Percentiles rank a stretch among this genome's conserved stretches.
Evolutionary conservation across 2,113 vertebrate species (phyloP).

Genomic region (Daboia siamensis): DNA sequence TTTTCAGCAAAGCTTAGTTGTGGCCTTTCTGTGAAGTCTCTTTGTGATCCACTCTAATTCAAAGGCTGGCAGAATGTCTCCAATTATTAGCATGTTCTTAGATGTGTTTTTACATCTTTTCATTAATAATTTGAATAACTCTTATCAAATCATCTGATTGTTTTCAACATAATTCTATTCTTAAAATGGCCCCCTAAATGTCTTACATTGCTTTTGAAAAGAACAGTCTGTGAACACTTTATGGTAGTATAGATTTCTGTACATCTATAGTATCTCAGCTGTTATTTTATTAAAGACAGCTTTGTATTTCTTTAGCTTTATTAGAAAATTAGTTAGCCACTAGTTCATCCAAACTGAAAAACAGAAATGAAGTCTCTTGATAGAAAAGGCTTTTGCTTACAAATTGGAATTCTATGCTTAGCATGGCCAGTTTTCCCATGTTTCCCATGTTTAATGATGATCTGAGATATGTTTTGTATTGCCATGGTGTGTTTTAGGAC

Average conservation of each 20-base stretch:
- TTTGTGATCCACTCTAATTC: background rate
- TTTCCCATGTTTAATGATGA: background rate
- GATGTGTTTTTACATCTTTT: background rate
- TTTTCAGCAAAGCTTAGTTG: background rate
- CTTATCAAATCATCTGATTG: background rate
- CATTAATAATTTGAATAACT: background rate
- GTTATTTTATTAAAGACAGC: background rate
- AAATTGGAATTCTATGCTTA: background rate
- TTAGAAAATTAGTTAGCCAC: background rate
- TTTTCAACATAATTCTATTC: background rate
- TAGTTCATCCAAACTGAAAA: background rate
- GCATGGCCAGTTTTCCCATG: background rate
- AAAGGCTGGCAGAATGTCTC: background rate
- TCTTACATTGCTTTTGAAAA: background rate
- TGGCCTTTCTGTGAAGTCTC: background rate
- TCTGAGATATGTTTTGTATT: background rate
- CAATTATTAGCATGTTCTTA: background rate
- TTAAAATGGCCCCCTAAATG: background rate
- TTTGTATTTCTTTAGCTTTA: background rate
- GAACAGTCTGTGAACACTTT: background rate
- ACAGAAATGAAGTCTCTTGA: background rate
- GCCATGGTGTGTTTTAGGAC: background rate
- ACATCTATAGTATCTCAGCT: background rate
- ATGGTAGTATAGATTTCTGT: background rate
- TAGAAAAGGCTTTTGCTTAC: background rate